phyloP scores from a whole-genome alignment of 2,888 invertebrate genomes.

The Corythucha ciliata region DNA sequence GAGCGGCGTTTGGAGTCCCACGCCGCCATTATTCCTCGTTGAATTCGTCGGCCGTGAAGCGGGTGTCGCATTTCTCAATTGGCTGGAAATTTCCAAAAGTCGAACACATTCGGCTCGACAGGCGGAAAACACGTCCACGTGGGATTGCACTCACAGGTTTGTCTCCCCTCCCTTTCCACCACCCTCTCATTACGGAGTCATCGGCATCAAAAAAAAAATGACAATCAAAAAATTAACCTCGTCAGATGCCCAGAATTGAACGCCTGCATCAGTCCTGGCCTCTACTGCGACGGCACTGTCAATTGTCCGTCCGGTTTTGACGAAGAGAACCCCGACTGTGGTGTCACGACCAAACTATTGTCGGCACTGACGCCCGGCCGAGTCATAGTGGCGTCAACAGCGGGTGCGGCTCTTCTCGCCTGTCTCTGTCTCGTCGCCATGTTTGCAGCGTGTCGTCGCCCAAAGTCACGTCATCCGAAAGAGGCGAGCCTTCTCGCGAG shows the following conservation, averaged over 20 bases:
- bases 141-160: slow-evolving; percentile 46
- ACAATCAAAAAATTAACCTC: too few relatives aligned
- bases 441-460: slow-evolving; percentile 27
- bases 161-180: too few relatives aligned
- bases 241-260: slow-evolving; percentile 59
- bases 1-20: slow-evolving; percentile 24
- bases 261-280: slow-evolving; percentile 62
- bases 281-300: slow-evolving; percentile 65
- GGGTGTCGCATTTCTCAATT: slow-evolving; percentile 55
- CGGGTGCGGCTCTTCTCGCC: slow-evolving; percentile 27
- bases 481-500: slow-evolving; percentile 54
- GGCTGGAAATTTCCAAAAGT: slow-evolving; percentile 67
- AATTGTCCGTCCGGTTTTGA: slow-evolving; percentile 60
- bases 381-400: slow-evolving; percentile 21
- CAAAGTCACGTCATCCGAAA: slow-evolving; percentile 13
- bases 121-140: slow-evolving; percentile 50
- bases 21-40: slow-evolving; percentile 55
- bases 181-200: too few relatives aligned
- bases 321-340: slow-evolving; percentile 60
- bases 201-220: too few relatives aligned
- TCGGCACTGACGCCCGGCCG: slow-evolving; percentile 24
- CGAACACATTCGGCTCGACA: slow-evolving; percentile 42
- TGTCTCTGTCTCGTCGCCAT: slow-evolving; percentile 28
- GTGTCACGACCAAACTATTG: slow-evolving; percentile 34
- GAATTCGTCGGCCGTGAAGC: slow-evolving; percentile 70